Percentiles rank a stretch among this genome's conserved stretches.
These are phyloP conservation scores for Phytoseiulus persimilis DNA, from an alignment of 2,888 invertebrate genomes.

Conservation along the genomic window DNA sequence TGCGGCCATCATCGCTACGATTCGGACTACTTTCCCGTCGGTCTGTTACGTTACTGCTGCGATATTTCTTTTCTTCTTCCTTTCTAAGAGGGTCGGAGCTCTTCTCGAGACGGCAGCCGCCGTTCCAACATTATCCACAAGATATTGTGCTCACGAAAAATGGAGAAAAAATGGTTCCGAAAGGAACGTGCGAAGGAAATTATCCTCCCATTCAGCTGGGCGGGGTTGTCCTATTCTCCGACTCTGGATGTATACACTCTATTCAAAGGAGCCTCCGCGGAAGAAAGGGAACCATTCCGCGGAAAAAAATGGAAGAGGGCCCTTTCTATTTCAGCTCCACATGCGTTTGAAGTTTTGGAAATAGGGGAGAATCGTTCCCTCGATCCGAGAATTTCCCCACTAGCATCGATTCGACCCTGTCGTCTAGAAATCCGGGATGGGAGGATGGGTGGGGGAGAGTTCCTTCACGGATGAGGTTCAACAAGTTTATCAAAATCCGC, in stretches of 20 bases:
- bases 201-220: background rate
- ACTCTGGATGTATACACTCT: background rate
- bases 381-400: no score
- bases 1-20: background rate
- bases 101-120: background rate
- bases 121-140: background rate
- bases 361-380: no score
- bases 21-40: background rate
- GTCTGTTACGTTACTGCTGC: background rate
- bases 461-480: no score
- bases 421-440: no score
- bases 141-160: conserved; percentile 5
- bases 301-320: background rate
- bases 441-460: no score
- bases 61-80: background rate
- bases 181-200: background rate
- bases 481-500: no score
- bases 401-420: no score
- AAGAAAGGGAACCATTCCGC: background rate
- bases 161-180: background rate
- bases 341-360: background rate
- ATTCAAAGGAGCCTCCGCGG: background rate
- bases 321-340: background rate
- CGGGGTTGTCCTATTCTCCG: background rate
- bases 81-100: background rate